Base-by-base conservation (phyloP, 2,888 invertebrate genomes). In the Pandemis heparana region DNA sequence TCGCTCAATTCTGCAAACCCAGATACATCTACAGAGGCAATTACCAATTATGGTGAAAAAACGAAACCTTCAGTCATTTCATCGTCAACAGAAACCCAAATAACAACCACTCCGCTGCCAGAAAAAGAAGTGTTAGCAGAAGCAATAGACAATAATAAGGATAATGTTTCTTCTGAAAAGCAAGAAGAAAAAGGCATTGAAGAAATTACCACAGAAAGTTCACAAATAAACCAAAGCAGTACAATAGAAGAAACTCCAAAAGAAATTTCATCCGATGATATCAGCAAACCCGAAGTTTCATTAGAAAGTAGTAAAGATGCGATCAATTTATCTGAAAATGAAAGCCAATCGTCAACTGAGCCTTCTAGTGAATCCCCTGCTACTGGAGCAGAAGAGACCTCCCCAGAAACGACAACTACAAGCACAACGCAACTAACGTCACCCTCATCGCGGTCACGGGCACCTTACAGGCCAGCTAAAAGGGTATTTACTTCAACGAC, bases 21-120 rank as follows among this genome's bases (percentile, higher is more conserved):
- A 67, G 83, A 85, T 41, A 77, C 82, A 43, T 82, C 82, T n/a
- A 85, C 86, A 43, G 84, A 87, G 79, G 75, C 80, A 71, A 76
- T 84, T 32, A 79, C 85, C 38, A 93, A 92, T 79, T 94, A 93
- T 77, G 94, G 94, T n/a, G 93, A 94, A 80, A 91, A 87, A 80
- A 85, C 85, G 16, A 84, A 78, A 74, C 79, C 80, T 10, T 80
- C 82, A n/a, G 46, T 79, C 53, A 80, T 82, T 38, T 78, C 78
- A 72, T 67, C 79, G 14, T 77, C 84, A 10, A 74, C 75, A 18
- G 75, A 70, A 53, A 62, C 75, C 41, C 75, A 79, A 4, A 71
- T 75, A n/a, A 81, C 85, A 51, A 81, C 78, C 46, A 70, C 77
- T 38, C 68, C 79, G 48, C 81, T 82, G 78, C 77, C 75, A 59